Base-by-base conservation (phyloP, 2,113 vertebrate genomes). In the Ictalurus punctatus region DNA sequence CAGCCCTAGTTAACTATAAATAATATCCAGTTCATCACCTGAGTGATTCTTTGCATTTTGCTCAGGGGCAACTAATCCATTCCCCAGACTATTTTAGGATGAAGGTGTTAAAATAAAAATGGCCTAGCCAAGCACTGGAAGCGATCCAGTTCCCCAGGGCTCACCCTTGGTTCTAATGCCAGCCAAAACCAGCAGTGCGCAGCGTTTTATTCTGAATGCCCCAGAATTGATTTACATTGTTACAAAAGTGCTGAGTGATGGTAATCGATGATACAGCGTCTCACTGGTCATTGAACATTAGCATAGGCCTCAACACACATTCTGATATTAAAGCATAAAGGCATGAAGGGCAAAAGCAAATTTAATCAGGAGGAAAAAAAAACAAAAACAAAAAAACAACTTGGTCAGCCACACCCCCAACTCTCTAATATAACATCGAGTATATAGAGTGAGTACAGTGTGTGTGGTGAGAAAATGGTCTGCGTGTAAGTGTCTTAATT, bases 341-440 rank as follows among this genome's bases (percentile, higher is more conserved):
- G 81, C 86, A n/a, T 90, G 84, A 92, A 92, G 92, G 89, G 89
- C 88, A 91, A 76, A 87, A 85, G 86, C 58, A 87, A 81, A 90
- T 91, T 92, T 87, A 91, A 91, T 92, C 87, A 88, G 54, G n/a
- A 58, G n/a, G n/a, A 1, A 2, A 58, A 30, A 34, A 79, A 88
- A 85, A 74, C 5, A 40, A 40, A 40, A 44, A 44, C 44, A 48
- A 52, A 80, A 59, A 58, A 52, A 86, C 63, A 87, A 90, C 54
- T 67, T 82, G 80, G 71, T 14, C 44, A 86, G 63, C 79, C 63
- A 71, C 30, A 27, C 52, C 44, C 58, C n/a, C 27, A 12, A 17
- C 27, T 61, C 16, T 61, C 86, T 89, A 86, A 88, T 88, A 84
- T 84, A 83, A 6, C 83, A 44, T 86, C 30, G 19, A 71, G 81